Conservation (phyloP, 2,888 invertebrate species). For the Encarsia formosa region DNA sequence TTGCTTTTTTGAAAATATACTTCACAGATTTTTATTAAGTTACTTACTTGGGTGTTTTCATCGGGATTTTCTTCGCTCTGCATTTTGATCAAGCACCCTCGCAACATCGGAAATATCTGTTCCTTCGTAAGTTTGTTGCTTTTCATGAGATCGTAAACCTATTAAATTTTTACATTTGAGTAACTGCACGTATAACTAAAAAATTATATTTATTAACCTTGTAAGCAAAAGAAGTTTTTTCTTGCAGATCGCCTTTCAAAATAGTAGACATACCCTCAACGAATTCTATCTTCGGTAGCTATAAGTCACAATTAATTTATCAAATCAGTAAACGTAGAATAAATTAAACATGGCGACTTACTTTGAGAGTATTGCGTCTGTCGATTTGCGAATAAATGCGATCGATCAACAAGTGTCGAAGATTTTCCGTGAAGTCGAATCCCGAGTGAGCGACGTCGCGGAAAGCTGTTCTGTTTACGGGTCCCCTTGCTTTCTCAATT, state of each 20-base stretch:
- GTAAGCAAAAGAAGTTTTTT: constrained; percentile 49
- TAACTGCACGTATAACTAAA: too few relatives aligned
- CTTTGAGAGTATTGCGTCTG: constrained; percentile 31
- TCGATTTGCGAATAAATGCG: constrained; percentile 40
- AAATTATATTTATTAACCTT: too few relatives aligned
- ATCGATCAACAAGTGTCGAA: constrained; percentile 42
- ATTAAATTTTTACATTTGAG: constrained; percentile 6
- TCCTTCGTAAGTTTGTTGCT: constrained; percentile 42
- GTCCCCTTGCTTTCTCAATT: constrained; percentile 36
- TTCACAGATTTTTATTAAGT: not conserved
- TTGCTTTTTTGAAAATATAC: not conserved
- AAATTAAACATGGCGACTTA: constrained; percentile 20
- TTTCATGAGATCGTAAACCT: constrained; percentile 45
- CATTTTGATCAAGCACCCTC: constrained; percentile 50
- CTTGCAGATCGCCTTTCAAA: constrained; percentile 55
- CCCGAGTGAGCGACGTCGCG: constrained; percentile 42
- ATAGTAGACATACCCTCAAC: constrained; percentile 54
- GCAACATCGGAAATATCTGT: constrained; percentile 44
- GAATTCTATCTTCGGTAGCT: constrained; percentile 36
- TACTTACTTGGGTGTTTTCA: constrained; percentile 54
- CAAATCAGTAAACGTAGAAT: not conserved
- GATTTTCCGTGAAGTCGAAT: constrained; percentile 46
- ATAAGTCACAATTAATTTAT: not conserved
- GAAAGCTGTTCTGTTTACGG: constrained; percentile 36
- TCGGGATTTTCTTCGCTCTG: constrained; percentile 60